A percentile compares a stretch with the other conserved stretches of the same genome.
phyloP scores from a whole-genome alignment of 2,888 invertebrate species.

The Caenorhabditis plicata region DNA sequence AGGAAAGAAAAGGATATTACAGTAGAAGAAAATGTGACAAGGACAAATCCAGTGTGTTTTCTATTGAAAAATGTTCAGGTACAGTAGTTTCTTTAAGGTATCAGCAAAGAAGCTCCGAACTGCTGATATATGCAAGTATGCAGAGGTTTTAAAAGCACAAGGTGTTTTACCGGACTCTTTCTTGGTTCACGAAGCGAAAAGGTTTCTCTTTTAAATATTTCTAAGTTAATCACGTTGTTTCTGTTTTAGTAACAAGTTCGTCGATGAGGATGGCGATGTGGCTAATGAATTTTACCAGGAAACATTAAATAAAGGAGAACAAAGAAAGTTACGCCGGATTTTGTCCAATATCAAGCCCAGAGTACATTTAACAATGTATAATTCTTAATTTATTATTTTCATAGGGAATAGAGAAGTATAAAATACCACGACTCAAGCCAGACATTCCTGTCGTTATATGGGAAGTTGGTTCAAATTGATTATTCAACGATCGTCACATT shows the following conservation, averaged over 20 bases:
- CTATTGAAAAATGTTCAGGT: not conserved
- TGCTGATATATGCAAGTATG: constrained; percentile 10
- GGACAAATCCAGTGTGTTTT: not conserved
- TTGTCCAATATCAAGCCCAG: constrained; percentile 38
- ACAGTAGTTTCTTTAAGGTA: not conserved
- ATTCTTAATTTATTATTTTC: not conserved
- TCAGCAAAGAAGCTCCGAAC: not conserved
- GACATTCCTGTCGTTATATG: constrained; percentile 43
- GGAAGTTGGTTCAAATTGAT: no score
- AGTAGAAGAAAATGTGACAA: not conserved
- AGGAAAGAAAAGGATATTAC: constrained; percentile 4
- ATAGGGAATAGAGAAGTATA: constrained; percentile 40
- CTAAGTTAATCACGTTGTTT: not conserved
- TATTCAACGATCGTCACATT: no score
- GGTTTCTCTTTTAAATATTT: constrained; percentile 2
- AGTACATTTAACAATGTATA: constrained; percentile 5
- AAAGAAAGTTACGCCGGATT: constrained; percentile 24
- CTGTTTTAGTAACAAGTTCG: constrained; percentile 69
- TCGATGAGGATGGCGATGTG: constrained; percentile 71
- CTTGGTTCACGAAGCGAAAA: constrained; percentile 35
- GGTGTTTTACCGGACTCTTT: constrained; percentile 43
- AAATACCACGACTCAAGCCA: constrained; percentile 38
- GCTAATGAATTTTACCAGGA: constrained; percentile 72
- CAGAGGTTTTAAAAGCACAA: constrained; percentile 27
- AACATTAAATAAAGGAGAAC: constrained; percentile 27